These are phyloP conservation scores for Sebastes minor DNA, from an alignment of 2,797 vertebrate genomes.

Conservation along the genomic window DNA sequence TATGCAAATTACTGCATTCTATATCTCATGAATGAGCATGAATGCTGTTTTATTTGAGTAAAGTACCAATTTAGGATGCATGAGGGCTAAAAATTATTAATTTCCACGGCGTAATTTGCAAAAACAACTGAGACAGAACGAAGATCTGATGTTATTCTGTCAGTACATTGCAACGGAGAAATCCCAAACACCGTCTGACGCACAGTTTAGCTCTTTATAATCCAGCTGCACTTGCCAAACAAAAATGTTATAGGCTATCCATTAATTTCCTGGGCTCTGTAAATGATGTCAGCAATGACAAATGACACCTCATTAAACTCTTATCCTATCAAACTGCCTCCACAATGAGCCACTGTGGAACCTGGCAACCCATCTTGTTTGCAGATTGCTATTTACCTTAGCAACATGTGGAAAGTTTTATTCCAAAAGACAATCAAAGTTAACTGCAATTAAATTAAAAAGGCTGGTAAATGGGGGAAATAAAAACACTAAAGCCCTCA, in stretches of 20 bases:
- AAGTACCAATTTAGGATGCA: neutral
- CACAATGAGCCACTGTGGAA: neutral
- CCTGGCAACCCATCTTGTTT: constrained; percentile 18
- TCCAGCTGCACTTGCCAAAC: neutral
- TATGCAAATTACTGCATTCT: neutral
- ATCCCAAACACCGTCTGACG: neutral
- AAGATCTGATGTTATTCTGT: neutral
- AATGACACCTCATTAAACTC: constrained; percentile 42
- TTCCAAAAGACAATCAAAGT: neutral
- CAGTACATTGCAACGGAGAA: neutral
- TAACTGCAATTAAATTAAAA: neutral
- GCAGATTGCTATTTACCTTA: constrained; percentile 7
- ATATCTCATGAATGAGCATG: neutral
- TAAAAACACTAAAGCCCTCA: neutral
- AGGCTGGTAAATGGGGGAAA: neutral
- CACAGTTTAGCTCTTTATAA: constrained; percentile 2
- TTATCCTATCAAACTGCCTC: constrained; percentile 26
- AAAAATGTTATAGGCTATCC: neutral
- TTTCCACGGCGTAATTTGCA: neutral
- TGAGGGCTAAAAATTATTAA: neutral
- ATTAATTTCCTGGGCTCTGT: constrained; percentile 20
- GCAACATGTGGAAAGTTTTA: constrained; percentile 22
- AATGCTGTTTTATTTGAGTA: neutral
- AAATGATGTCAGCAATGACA: constrained; percentile 26
- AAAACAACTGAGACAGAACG: neutral